Evolutionary conservation across 2,888 invertebrate species (phyloP), one percentile per base, ranked within the genome.

Genomic region (Aphelenchoides bicaudatus): DNA sequence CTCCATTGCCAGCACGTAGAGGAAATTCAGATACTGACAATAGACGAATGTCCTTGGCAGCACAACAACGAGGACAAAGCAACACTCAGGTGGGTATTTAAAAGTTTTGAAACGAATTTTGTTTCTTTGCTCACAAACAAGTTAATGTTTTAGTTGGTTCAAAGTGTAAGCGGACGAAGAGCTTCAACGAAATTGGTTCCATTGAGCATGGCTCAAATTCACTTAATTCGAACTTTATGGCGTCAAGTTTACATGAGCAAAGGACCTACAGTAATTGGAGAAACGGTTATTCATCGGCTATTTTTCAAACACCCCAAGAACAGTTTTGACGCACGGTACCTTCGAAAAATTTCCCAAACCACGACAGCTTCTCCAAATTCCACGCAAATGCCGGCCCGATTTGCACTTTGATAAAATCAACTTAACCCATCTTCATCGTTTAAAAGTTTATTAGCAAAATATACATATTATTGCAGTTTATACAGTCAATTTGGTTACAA

Each of bases 201-300:
- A 1, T 56, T 77, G 30, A 75, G 76, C 2, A 51, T 62, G 16
- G 74, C 77, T 5, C 77, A 77, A 53, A 78, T 78, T 34, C 77
- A 77, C 51, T 61, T 77, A 48, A 66, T 77, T n/a, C 57, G 76
- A 13, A 56, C 68, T 1, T 56, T 71, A 8, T 73, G 72, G 72
- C 50, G 70, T 13, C 62, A 71, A 39, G 65, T 71, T 8, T 71
- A 56, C 47, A 49, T 61, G n/a, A 43, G 51, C 38, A 67, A 73
- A 58, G 78, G 78, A 0, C 78, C 78, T 0, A 78, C 78, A 3
- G 76, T 78, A 5, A 71, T 78, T 23, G 78, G 78, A 25, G 62
- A 66, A 13, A 71, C 69, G 38, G 67, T 78, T 38, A 74, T 74
- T 51, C 78, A 78, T 58, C 58, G 73, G 29, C 59, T 78, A 13